A percentile compares a stretch with the other conserved stretches of the same genome.
Conservation (phyloP, 2,888 invertebrate genomes). For the Crepidodera aurea region DNA sequence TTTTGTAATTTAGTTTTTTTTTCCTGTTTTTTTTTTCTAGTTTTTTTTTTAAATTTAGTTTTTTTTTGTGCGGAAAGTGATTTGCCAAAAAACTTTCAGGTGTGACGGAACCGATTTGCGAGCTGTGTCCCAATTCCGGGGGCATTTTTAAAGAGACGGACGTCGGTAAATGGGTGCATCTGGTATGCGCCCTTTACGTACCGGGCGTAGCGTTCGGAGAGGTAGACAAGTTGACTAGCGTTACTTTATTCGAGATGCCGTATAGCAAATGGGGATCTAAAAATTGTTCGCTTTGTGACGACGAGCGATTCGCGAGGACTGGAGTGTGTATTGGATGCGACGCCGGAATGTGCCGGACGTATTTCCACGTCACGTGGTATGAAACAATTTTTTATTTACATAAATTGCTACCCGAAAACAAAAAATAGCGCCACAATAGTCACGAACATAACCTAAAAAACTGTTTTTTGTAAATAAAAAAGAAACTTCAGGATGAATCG, state of each 20-base stretch:
- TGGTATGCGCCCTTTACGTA: conserved; percentile 95
- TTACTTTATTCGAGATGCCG: conserved; percentile 97
- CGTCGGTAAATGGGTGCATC: conserved; percentile 97
- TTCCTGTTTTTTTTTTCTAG: too few relatives aligned
- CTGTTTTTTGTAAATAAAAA: too few relatives aligned
- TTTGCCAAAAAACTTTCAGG: too few relatives aligned
- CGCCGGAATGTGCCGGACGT: conserved; percentile 97
- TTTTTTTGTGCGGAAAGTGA: too few relatives aligned
- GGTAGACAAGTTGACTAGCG: conserved; percentile 88
- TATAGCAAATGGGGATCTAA: conserved; percentile 96
- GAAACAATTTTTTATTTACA: conserved; percentile 24
- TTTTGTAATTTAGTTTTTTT: too few relatives aligned
- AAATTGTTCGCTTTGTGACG: conserved; percentile 88
- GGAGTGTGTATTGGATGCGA: conserved; percentile 98
- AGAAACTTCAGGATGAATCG: too few relatives aligned
- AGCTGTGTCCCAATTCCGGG: conserved; percentile 92
- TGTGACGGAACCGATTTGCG: conserved; percentile 87
- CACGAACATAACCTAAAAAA: too few relatives aligned
- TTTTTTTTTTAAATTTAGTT: too few relatives aligned
- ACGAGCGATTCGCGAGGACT: conserved; percentile 85
- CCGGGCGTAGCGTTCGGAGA: conserved; percentile 98
- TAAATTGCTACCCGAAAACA: too few relatives aligned
- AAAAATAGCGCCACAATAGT: too few relatives aligned
- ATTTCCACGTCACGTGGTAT: conserved; percentile 97
- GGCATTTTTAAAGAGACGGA: conserved; percentile 97